Conservation (phyloP, 2,888 invertebrate genomes). For the Biston stratarius region DNA sequence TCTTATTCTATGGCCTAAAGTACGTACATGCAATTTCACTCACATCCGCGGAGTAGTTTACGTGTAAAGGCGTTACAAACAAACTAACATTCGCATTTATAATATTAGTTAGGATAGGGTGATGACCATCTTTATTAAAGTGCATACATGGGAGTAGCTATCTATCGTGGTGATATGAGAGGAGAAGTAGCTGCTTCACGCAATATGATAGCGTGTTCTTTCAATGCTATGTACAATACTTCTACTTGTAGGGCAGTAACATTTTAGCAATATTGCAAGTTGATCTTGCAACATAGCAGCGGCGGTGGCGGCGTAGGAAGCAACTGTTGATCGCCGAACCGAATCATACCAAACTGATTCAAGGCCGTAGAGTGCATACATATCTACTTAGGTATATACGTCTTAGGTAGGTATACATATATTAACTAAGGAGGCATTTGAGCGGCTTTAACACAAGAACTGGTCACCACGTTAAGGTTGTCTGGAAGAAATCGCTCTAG, state of each 20-base stretch:
- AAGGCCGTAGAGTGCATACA: not conserved
- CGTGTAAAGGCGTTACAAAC: too few species aligned
- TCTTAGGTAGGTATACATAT: not conserved
- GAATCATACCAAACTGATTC: conserved; percentile 13
- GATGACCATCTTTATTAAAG: too few species aligned
- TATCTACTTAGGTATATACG: not conserved
- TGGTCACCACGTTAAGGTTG: too few species aligned
- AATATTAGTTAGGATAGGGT: too few species aligned
- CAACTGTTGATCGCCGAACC: conserved; percentile 17
- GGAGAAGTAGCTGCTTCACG: not conserved
- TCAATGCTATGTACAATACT: not conserved
- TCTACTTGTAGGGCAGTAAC: not conserved
- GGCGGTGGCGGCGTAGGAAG: conserved; percentile 23
- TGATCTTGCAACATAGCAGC: conserved; percentile 14
- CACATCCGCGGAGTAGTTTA: too few species aligned
- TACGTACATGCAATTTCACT: too few species aligned
- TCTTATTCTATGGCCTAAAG: too few species aligned
- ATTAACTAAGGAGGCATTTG: not conserved
- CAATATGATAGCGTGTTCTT: not conserved
- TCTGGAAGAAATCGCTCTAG: too few species aligned
- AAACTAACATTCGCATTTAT: too few species aligned
- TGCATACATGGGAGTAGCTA: too few species aligned
- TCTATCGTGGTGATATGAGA: too few species aligned
- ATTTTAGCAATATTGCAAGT: conserved; percentile 4
- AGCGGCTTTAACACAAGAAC: too few species aligned